A percentile compares a stretch with the other conserved stretches of the same genome.
Evolutionary conservation across 2,113 vertebrate species (phyloP).

Genomic region (Chitala chitala): DNA sequence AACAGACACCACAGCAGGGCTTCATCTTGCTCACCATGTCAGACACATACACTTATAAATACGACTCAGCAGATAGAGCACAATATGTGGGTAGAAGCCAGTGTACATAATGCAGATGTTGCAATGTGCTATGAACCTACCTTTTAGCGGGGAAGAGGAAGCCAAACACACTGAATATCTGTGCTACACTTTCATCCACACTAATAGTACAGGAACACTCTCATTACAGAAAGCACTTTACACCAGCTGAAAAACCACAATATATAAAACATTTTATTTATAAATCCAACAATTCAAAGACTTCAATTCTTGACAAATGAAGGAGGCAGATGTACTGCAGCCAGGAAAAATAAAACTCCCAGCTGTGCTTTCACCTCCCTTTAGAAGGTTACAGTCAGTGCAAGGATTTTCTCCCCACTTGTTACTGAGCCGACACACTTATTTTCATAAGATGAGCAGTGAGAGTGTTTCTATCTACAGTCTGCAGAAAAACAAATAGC

Average conservation of each 20-base stretch:
- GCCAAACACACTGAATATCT: too few species aligned
- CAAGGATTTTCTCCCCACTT: neutral
- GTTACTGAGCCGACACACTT: too few species aligned
- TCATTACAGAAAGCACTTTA: too few species aligned
- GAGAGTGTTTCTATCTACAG: too few species aligned
- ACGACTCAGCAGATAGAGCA: slow-evolving; percentile 2
- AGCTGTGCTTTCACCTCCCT: too few species aligned
- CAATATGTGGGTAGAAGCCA: neutral
- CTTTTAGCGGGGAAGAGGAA: too few species aligned
- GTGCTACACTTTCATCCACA: too few species aligned
- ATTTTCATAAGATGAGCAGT: too few species aligned
- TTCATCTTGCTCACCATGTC: neutral
- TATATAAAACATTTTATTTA: too few species aligned
- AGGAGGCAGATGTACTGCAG: neutral
- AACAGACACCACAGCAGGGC: slow-evolving; percentile 28
- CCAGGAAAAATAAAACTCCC: neutral
- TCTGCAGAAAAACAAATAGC: neutral
- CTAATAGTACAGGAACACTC: too few species aligned
- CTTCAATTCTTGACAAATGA: neutral
- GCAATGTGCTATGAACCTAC: neutral
- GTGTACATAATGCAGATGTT: neutral
- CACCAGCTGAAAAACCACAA: too few species aligned
- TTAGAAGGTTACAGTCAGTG: too few species aligned
- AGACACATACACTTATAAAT: neutral
- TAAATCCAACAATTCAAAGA: neutral